Percentiles rank a stretch among this genome's conserved stretches.
Evolutionary conservation across 2,888 invertebrate species (phyloP).

Genomic region (Epiblema foenella): DNA sequence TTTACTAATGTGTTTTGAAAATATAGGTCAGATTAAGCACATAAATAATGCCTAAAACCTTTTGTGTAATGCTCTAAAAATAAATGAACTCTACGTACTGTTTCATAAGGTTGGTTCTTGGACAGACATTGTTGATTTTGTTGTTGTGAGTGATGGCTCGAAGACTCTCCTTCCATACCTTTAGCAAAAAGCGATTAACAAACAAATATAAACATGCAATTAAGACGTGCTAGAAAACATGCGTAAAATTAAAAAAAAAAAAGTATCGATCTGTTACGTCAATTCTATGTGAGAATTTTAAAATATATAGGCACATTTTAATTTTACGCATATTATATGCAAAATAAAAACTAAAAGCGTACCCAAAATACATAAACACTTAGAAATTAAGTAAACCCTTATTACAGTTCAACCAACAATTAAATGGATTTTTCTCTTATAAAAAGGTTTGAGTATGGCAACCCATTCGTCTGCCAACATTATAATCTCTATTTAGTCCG

Average conservation of each 20-base stretch:
- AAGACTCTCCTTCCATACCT: constrained; percentile 97
- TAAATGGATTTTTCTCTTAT: background rate
- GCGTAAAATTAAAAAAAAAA: constrained; percentile 49
- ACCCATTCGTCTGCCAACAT: constrained; percentile 6
- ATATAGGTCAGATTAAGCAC: constrained; percentile 21
- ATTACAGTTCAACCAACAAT: constrained; percentile 16
- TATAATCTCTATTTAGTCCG: no score
- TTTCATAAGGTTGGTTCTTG: constrained; percentile 97
- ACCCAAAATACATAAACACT: constrained; percentile 30
- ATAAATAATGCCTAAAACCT: constrained; percentile 26
- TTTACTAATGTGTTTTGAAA: constrained; percentile 20
- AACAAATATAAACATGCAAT: constrained; percentile 66
- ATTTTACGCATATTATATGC: constrained; percentile 21
- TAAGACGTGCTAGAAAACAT: constrained; percentile 53
- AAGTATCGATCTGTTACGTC: background rate
- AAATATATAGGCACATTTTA: constrained; percentile 10
- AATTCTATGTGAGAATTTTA: background rate
- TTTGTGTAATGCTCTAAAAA: constrained; percentile 29
- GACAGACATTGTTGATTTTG: constrained; percentile 98
- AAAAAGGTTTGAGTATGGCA: background rate
- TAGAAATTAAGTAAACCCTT: constrained; percentile 15
- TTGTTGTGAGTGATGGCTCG: constrained; percentile 97
- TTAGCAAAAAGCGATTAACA: constrained; percentile 66
- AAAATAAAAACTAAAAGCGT: constrained; percentile 32
- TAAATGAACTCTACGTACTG: constrained; percentile 90